A percentile compares a stretch with the other conserved stretches of the same genome.
Conservation (phyloP, 2,888 invertebrate genomes). For the Ferdinandea cuprea region DNA sequence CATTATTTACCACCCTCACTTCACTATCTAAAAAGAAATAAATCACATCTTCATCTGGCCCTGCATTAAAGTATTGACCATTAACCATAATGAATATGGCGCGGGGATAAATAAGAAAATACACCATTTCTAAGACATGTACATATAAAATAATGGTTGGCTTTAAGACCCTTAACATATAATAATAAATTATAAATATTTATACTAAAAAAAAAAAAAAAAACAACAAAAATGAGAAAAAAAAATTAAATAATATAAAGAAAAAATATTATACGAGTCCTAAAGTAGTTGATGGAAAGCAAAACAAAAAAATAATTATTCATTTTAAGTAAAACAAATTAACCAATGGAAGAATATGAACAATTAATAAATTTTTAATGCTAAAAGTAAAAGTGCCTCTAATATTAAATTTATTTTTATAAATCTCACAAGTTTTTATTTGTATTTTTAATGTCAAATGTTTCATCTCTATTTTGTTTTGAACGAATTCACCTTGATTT, state of each 20-base stretch:
- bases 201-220: neutral
- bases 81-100: conserved; percentile 5
- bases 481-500: too few species aligned
- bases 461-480: conserved; percentile 17
- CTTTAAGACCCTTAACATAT: conserved; percentile 52
- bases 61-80: conserved; percentile 8
- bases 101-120: conserved; percentile 17
- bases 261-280: conserved; percentile 60
- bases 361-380: conserved; percentile 63
- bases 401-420: conserved; percentile 63
- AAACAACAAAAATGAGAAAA: conserved; percentile 27
- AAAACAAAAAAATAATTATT: conserved; percentile 27
- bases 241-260: conserved; percentile 36
- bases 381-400: conserved; percentile 73
- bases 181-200: conserved; percentile 5
- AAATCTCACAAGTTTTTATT: conserved; percentile 8
- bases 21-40: neutral
- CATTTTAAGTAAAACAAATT: conserved; percentile 58
- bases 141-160: conserved; percentile 62
- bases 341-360: conserved; percentile 58
- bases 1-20: too few species aligned
- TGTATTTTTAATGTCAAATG: conserved; percentile 12
- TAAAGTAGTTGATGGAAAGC: conserved; percentile 53
- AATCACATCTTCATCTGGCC: conserved; percentile 29
- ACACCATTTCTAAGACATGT: conserved; percentile 55